Conservation (phyloP, 2,888 invertebrate species). For the Polyommatus iphigenia region DNA sequence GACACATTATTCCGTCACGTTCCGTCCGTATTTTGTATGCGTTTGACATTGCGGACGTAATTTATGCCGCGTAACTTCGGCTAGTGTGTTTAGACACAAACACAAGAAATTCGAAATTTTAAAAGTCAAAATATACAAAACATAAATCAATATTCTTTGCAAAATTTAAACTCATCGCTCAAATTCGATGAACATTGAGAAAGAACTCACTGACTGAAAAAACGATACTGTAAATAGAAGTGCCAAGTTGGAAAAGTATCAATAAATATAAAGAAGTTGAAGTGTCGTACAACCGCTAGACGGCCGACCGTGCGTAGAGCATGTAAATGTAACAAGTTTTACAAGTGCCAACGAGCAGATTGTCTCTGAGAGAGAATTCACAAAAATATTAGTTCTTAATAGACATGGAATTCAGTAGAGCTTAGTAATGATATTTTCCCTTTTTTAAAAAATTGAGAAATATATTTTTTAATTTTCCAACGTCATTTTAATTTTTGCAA, state of each 20-base stretch:
- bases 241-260: constrained; percentile 2
- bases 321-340: background rate
- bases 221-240: constrained; percentile 1
- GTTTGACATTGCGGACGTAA: too few species aligned
- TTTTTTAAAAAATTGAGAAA: too few species aligned
- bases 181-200: background rate
- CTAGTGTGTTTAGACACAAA: too few species aligned
- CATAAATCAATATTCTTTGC: background rate
- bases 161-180: background rate
- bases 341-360: background rate
- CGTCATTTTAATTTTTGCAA: too few species aligned
- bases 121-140: background rate
- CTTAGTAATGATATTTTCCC: too few species aligned
- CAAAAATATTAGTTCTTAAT: background rate
- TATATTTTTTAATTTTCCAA: too few species aligned
- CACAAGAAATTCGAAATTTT: background rate
- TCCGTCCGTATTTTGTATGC: too few species aligned
- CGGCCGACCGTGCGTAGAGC: background rate
- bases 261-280: constrained; percentile 4
- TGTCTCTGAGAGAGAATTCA: constrained; percentile 8
- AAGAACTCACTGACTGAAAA: background rate
- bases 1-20: too few species aligned
- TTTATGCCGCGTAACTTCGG: too few species aligned
- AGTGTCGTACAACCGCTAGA: background rate
- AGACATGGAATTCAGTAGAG: background rate